These are phyloP conservation scores for Ellobius talpinus DNA, from an alignment of 2,113 vertebrate genomes.

Conservation along the genomic window DNA sequence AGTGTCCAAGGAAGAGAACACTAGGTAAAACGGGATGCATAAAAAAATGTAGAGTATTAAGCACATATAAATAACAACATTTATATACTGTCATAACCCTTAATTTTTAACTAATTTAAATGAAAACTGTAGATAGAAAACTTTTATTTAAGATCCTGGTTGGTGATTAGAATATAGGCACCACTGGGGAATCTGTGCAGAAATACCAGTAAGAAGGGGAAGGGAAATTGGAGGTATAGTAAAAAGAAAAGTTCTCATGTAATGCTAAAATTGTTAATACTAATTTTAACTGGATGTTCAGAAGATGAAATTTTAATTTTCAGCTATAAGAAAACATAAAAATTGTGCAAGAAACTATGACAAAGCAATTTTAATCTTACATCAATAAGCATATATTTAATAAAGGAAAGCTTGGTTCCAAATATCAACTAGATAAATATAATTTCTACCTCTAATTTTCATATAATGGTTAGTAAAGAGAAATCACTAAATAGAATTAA, in stretches of 20 bases:
- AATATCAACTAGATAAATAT: not conserved
- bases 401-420: not conserved
- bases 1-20: not conserved
- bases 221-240: not conserved
- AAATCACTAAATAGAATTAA: not conserved
- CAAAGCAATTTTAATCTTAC: not conserved
- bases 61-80: not conserved
- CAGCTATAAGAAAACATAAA: not conserved
- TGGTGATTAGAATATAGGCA: not conserved
- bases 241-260: not conserved
- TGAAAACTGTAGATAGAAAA: not conserved
- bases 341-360: not conserved
- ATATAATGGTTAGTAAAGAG: not conserved
- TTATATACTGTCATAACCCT: not conserved
- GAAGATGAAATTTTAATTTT: not conserved
- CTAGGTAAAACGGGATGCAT: not conserved
- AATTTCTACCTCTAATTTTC: not conserved
- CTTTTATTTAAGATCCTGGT: not conserved
- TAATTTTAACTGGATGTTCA: not conserved
- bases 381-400: not conserved
- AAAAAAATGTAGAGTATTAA: not conserved
- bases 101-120: not conserved
- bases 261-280: not conserved
- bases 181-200: not conserved
- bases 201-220: not conserved